Evolutionary conservation across 2,888 invertebrate genomes (phyloP).

Genomic region (Mythimna vitellina): DNA sequence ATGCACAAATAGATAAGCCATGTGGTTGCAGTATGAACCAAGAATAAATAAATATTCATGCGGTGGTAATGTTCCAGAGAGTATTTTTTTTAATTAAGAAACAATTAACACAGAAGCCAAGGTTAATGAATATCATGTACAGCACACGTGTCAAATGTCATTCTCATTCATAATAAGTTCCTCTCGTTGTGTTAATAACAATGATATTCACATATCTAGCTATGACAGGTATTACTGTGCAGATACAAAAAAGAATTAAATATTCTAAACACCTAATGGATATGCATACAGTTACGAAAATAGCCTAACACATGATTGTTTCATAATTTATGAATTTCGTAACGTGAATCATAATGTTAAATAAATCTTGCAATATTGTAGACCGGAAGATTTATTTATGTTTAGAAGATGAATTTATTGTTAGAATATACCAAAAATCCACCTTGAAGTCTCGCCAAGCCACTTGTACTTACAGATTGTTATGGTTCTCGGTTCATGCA

Average conservation of each 20-base stretch:
- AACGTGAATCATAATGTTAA: conserved; percentile 64
- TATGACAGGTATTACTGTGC: conserved; percentile 29
- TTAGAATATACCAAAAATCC: conserved; percentile 56
- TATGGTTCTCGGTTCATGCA: conserved; percentile 72
- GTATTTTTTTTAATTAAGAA: conserved; percentile 45
- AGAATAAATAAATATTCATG: conserved; percentile 23
- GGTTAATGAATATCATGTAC: conserved; percentile 64
- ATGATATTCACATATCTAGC: conserved; percentile 55
- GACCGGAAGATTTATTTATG: conserved; percentile 47
- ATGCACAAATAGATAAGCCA: conserved; percentile 37
- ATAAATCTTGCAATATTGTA: conserved; percentile 68
- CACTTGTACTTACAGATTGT: conserved; percentile 69
- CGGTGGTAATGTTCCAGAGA: conserved; percentile 19
- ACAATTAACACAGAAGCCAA: conserved; percentile 53
- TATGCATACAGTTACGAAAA: conserved; percentile 57
- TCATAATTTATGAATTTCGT: conserved; percentile 71
- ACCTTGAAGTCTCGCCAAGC: conserved; percentile 70
- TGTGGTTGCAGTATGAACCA: conserved; percentile 34
- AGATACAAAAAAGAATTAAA: conserved; percentile 21
- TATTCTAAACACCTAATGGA: conserved; percentile 24
- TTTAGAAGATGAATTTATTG: conserved; percentile 51
- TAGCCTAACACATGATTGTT: conserved; percentile 63
- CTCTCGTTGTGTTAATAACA: conserved; percentile 58
- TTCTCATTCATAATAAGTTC: conserved; percentile 61
- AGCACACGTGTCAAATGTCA: conserved; percentile 63